phyloP scores from a whole-genome alignment of 2,797 vertebrate species.

The Knipowitschia caucasica region DNA sequence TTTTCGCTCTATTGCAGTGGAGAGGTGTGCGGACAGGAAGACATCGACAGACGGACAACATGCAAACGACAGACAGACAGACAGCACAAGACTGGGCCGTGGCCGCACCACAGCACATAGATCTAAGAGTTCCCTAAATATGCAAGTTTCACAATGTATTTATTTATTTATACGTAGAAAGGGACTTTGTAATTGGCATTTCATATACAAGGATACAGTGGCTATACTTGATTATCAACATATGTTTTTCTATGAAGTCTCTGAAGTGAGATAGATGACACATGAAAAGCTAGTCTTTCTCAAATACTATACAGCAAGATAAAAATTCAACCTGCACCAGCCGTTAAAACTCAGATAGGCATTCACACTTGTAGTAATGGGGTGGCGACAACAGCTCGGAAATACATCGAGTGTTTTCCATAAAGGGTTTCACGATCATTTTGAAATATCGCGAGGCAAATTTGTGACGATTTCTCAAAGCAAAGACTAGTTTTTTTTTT shows the following conservation, averaged over 20 bases:
- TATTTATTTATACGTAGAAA: conserved; percentile 53
- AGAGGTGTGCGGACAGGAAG: conserved; percentile 62
- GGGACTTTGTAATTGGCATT: conserved; percentile 61
- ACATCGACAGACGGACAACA: conserved; percentile 46
- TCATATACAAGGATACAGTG: conserved; percentile 71
- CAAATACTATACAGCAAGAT: conserved; percentile 60
- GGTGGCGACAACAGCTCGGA: conserved; percentile 22
- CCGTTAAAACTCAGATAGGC: conserved; percentile 29
- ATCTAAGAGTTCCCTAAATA: conserved; percentile 73
- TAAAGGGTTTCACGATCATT: conserved; percentile 11
- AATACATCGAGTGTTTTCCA: conserved; percentile 7
- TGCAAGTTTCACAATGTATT: conserved; percentile 68
- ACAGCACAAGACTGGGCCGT: conserved; percentile 67
- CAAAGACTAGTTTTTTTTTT: not conserved
- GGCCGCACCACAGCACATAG: conserved; percentile 59
- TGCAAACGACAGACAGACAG: conserved; percentile 52
- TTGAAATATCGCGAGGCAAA: conserved; percentile 5
- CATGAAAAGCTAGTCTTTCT: conserved; percentile 51
- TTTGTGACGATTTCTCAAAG: not conserved
- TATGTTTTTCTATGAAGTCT: conserved; percentile 58
- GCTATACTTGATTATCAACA: conserved; percentile 73
- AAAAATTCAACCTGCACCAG: conserved; percentile 47
- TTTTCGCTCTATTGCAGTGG: conserved; percentile 59
- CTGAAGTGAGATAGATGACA: conserved; percentile 49
- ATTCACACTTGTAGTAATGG: conserved; percentile 30